Base-by-base conservation (phyloP, 2,888 invertebrate genomes). In the Patella caerulea region DNA sequence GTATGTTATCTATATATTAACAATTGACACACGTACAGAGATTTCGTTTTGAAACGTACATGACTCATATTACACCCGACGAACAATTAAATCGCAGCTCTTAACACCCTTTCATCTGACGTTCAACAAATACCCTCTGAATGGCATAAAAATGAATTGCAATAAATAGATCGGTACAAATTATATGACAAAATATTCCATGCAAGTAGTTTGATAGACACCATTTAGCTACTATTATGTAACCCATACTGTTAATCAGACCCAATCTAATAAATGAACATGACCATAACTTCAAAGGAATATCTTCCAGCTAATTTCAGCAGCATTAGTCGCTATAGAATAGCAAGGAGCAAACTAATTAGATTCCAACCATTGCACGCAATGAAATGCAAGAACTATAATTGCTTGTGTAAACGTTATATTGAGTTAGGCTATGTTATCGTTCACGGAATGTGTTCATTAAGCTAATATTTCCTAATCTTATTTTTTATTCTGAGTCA, bases 351-450 rank as follows among this genome's bases (percentile, higher is more conserved):
- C 14, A 65, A 65, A 65, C 19, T 65, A 65, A 65, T 65, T 24
- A 24, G 65, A 65, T 65, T 65, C 24, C 24, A 24, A 24, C 65
- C 24, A 65, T 19, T 65, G 65, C 65, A 24, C 24, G 65, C 65
- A 24, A 65, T 65, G 65, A 19, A 65, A 65, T 65, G 24, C 65
- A 11, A 24, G 65, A 9, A 65, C 65, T 65, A 15, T 65, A 65
- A 65, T 65, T 65, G 65, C 65, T 65, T 65, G 65, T 65, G 65
- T 65, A 65, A 65, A 65, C 65, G 65, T 65, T 65, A 19, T 65
- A 65, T 65, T 65, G 19, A 65, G 24, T 65, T 24, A 12, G 14
- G 65, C 65, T 65, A 24, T 65, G 65, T 65, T 65, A 65, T 65
- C 65, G 65, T 65, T 24, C 12, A 15, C 24, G 65, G 65, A 65